phyloP scores from a whole-genome alignment of 2,888 invertebrate species.

The Zaprionus lineosus region DNA sequence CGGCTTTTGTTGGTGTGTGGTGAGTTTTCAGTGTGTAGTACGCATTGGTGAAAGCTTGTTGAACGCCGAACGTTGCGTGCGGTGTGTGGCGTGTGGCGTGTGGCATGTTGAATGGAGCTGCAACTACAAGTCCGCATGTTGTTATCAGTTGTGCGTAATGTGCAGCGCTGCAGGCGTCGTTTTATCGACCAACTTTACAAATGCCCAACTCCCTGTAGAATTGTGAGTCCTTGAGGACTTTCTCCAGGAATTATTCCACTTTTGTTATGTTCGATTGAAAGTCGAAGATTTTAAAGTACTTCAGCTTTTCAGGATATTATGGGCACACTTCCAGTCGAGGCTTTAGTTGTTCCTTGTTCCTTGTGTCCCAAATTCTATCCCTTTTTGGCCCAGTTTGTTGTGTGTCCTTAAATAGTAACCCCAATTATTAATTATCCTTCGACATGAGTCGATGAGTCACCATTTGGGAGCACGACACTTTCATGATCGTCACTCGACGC shows the following conservation, averaged over 20 bases:
- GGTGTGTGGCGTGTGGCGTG: conserved; percentile 17
- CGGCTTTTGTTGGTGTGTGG: conserved; percentile 73
- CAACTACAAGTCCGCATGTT: conserved; percentile 13
- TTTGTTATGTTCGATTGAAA: too few species aligned
- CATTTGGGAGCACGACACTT: too few species aligned
- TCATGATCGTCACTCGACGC: neutral
- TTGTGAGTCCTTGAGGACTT: conserved; percentile 14
- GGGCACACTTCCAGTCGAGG: too few species aligned
- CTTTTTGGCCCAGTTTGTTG: too few species aligned
- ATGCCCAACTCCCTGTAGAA: conserved; percentile 2
- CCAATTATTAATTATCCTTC: too few species aligned
- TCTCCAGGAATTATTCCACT: neutral
- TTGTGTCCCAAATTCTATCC: too few species aligned
- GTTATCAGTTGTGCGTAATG: conserved; percentile 59
- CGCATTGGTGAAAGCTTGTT: conserved; percentile 66
- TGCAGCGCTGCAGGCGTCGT: conserved; percentile 7
- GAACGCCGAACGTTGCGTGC: too few species aligned
- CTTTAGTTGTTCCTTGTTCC: too few species aligned
- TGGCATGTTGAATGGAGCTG: conserved; percentile 16
- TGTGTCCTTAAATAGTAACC: too few species aligned
- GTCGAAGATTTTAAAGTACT: too few species aligned
- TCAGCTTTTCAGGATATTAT: too few species aligned
- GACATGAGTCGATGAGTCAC: too few species aligned
- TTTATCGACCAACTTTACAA: conserved; percentile 16
- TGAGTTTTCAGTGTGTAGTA: conserved; percentile 44